Percentiles rank a stretch among this genome's conserved stretches.
These are phyloP conservation scores for Pterocles orientalis DNA, from an alignment of 2,113 vertebrate species.

Conservation along the genomic window DNA sequence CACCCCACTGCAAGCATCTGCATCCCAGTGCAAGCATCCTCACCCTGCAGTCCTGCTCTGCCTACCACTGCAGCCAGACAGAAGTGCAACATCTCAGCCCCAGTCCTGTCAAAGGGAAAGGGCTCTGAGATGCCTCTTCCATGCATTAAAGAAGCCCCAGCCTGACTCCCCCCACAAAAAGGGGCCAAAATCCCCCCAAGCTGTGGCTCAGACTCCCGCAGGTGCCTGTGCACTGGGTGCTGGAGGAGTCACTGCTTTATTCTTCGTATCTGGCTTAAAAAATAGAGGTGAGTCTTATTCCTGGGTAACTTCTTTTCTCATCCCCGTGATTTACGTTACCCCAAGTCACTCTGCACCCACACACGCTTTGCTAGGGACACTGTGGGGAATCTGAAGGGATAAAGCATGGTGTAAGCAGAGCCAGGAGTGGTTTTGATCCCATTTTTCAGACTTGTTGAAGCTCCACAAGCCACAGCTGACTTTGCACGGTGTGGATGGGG, in stretches of 20 bases:
- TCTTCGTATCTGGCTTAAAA: neutral
- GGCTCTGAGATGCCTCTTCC: neutral
- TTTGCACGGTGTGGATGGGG: rapidly evolving
- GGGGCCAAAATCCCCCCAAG: neutral
- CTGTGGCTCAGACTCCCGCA: neutral
- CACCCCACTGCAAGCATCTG: too few relatives aligned
- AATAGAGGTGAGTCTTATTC: neutral
- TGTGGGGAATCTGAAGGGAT: neutral
- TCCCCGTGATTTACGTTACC: neutral
- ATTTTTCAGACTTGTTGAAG: neutral
- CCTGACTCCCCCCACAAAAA: neutral
- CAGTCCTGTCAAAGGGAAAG: too few relatives aligned
- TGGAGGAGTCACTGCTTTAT: neutral
- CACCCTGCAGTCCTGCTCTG: neutral
- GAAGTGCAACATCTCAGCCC: neutral
- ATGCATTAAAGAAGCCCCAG: neutral
- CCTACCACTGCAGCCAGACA: rapidly evolving
- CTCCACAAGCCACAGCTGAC: neutral
- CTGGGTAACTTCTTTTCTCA: rapidly evolving
- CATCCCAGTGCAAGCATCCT: too few relatives aligned
- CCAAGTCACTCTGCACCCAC: rapidly evolving
- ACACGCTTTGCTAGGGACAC: neutral
- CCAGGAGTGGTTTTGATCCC: neutral
- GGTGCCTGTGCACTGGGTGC: rapidly evolving
- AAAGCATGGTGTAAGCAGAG: neutral